Evolutionary conservation across 2,888 invertebrate species (phyloP), one percentile per base, ranked within the genome.

Genomic region (Xestia sexstrigata): DNA sequence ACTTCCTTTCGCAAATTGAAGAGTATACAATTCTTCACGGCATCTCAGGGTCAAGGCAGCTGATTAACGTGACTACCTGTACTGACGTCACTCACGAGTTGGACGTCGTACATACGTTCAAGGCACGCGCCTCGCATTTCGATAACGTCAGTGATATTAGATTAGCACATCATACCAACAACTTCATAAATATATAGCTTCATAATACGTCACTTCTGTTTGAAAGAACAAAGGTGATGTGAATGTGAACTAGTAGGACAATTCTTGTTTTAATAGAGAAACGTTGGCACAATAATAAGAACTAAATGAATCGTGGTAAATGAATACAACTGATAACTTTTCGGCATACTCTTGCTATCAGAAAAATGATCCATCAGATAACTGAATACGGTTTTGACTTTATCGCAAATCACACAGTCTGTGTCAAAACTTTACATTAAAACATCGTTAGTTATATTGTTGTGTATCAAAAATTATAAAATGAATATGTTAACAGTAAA

Each of bases 11-110:
- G 42, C 58, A 74, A 76, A 58, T 7, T 79, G 67, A 75, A 75
- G 77, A 78, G 74, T 68, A 74, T 62, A 66, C 63, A 67, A 78
- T 76, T 68, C 66, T 80, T 75, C 68, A 66, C 60, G 62, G 42
- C 20, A 72, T 74, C 77, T 85, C 83, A 88, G 70, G 83, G 83
- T 86, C 87, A 85, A 85, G 78, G 83, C 68, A 83, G 70, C 70
- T 76, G 72, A 47, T 69, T 75, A 74, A 75, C 80, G 88, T 81
- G 83, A 88, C 78, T 84, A 55, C 70, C 63, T 72, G 47, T 23
- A n/a, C 30, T 85, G 72, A 82, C 87, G 82, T 87, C 78, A 85
- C 63, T 79, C 75, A 85, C 78, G 86, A 86, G 76, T 70, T 76
- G 52, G 69, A 70, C 65, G 75, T 74, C 76, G 80, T 83, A 77